Conservation (phyloP, 2,888 invertebrate species). For the Lysandra coridon region DNA sequence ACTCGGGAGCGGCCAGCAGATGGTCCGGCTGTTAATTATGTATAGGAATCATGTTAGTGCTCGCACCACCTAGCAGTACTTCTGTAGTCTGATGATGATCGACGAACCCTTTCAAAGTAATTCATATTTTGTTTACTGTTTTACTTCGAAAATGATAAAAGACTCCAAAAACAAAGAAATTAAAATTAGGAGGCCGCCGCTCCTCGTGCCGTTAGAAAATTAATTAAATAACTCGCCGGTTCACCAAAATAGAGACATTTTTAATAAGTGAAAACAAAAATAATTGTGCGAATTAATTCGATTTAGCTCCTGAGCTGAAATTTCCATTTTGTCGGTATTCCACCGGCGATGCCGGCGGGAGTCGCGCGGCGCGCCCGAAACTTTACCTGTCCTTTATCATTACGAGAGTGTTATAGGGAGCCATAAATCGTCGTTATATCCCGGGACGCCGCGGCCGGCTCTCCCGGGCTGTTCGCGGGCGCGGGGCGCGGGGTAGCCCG, state of each 20-base stretch:
- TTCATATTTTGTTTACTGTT: neutral
- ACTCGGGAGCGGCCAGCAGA: neutral
- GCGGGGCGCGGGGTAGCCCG: neutral
- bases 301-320: neutral
- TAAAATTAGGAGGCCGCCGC: neutral
- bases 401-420: neutral
- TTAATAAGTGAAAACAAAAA: neutral
- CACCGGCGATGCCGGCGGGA: neutral
- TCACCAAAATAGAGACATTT: neutral
- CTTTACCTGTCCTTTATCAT: constrained; percentile 25
- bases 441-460: neutral
- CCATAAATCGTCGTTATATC: constrained; percentile 27
- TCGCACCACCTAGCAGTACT: neutral
- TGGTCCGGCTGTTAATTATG: neutral
- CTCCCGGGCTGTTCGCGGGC: neutral
- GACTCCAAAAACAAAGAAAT: neutral
- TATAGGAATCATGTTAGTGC: neutral
- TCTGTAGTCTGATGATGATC: neutral
- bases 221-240: neutral
- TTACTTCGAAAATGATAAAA: neutral
- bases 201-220: neutral
- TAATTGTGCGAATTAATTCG: neutral
- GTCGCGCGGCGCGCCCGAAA: neutral
- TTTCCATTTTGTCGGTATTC: neutral
- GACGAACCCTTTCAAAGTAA: neutral